Percentiles rank a stretch among this genome's conserved stretches.
phyloP scores from a whole-genome alignment of 2,797 vertebrate genomes.

The Gila robusta region DNA sequence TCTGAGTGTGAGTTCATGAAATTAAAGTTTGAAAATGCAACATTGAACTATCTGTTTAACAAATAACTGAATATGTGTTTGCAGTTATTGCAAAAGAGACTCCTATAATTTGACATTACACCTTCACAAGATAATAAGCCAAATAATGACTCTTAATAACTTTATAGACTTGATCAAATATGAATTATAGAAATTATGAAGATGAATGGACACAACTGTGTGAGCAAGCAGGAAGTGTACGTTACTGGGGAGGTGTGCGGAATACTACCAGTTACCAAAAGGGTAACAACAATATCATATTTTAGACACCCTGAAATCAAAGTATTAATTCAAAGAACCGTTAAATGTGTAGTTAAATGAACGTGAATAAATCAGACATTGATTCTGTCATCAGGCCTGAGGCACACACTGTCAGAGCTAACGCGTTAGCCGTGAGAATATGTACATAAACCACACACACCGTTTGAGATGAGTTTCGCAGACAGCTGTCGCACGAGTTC shows the following conservation, averaged over 20 bases:
- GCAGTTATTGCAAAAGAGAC: not conserved
- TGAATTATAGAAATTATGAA: not conserved
- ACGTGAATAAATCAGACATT: not conserved
- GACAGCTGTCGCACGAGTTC: constrained; percentile 92
- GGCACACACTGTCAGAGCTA: constrained; percentile 35
- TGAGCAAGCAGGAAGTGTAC: constrained; percentile 17
- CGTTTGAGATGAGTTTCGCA: constrained; percentile 92
- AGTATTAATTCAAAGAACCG: not conserved
- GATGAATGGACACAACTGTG: constrained; percentile 27
- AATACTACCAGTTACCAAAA: constrained; percentile 9
- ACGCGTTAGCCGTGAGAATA: constrained; percentile 27
- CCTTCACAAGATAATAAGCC: not conserved
- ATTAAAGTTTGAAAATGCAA: not conserved
- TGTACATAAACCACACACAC: constrained; percentile 72
- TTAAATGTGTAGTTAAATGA: not conserved
- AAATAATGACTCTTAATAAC: not conserved
- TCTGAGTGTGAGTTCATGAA: not conserved
- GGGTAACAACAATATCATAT: no score
- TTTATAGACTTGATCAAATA: not conserved
- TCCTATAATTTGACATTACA: not conserved
- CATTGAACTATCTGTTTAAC: not conserved
- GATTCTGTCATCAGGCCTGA: constrained; percentile 31
- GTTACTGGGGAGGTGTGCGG: not conserved
- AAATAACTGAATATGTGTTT: not conserved
- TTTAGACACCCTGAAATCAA: not conserved